These are phyloP conservation scores for Petroica traversi DNA, from an alignment of 2,113 vertebrate species.

Conservation along the genomic window DNA sequence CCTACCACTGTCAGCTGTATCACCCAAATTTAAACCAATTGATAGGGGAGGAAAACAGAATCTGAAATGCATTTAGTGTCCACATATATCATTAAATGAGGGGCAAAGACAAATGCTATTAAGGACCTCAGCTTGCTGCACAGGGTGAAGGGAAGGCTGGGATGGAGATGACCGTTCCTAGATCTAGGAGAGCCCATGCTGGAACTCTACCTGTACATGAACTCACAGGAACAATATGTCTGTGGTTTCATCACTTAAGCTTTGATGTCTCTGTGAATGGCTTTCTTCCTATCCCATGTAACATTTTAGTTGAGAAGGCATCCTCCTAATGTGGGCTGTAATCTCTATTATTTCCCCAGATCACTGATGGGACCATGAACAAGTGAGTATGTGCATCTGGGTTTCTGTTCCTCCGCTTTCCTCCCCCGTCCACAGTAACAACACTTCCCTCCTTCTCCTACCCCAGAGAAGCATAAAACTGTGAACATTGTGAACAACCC, in stretches of 20 bases:
- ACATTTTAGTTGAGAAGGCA: neutral
- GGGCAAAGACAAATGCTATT: neutral
- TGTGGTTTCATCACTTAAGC: rapidly evolving
- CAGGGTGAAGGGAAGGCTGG: neutral
- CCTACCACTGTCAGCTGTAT: neutral
- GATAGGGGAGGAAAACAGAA: neutral
- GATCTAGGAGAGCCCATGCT: neutral
- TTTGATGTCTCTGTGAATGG: neutral
- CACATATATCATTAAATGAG: neutral
- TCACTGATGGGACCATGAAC: rapidly evolving
- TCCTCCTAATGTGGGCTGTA: neutral
- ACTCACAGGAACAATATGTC: neutral
- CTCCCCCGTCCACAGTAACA: neutral
- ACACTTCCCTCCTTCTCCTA: neutral
- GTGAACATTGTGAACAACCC: neutral
- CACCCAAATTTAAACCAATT: neutral
- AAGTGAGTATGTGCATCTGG: neutral
- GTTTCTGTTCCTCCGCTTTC: neutral
- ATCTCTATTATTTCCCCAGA: neutral
- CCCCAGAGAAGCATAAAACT: neutral
- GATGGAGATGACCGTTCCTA: neutral
- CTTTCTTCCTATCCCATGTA: neutral
- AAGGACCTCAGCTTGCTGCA: neutral
- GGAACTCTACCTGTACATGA: neutral
- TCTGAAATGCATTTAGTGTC: neutral